Evolutionary conservation across 2,888 invertebrate species (phyloP).

Genomic region (Dione vanillae): DNA sequence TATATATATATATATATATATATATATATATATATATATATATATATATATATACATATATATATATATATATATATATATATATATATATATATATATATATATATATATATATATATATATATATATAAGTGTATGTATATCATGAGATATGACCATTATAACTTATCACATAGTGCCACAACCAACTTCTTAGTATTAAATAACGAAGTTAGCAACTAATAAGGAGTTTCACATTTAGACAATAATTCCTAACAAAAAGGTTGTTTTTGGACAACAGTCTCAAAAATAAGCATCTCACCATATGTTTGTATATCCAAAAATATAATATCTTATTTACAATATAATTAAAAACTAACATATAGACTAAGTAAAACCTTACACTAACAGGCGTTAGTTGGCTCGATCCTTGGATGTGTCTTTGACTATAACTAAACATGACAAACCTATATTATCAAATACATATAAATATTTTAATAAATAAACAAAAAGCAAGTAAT

Average conservation of each 20-base stretch:
- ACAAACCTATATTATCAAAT: conserved; percentile 21
- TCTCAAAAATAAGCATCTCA: conserved; percentile 78
- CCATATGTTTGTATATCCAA: conserved; percentile 69
- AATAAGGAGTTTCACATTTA: conserved; percentile 43
- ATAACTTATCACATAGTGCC: neutral
- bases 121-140: too few species aligned
- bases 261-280: conserved; percentile 78
- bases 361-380: conserved; percentile 41
- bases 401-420: conserved; percentile 41
- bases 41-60: too few species aligned
- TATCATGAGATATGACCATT: neutral
- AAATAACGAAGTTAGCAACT: conserved; percentile 5
- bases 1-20: too few species aligned
- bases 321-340: conserved; percentile 77
- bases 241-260: conserved; percentile 49
- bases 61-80: too few species aligned
- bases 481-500: neutral
- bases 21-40: too few species aligned
- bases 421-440: conserved; percentile 33
- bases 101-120: too few species aligned
- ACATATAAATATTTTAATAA: neutral
- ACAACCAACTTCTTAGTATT: conserved; percentile 4
- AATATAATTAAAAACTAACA: conserved; percentile 53
- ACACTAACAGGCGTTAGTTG: conserved; percentile 42
- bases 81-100: too few species aligned